Conservation (phyloP, 2,888 invertebrate genomes). For the Caenorhabditis sinica region DNA sequence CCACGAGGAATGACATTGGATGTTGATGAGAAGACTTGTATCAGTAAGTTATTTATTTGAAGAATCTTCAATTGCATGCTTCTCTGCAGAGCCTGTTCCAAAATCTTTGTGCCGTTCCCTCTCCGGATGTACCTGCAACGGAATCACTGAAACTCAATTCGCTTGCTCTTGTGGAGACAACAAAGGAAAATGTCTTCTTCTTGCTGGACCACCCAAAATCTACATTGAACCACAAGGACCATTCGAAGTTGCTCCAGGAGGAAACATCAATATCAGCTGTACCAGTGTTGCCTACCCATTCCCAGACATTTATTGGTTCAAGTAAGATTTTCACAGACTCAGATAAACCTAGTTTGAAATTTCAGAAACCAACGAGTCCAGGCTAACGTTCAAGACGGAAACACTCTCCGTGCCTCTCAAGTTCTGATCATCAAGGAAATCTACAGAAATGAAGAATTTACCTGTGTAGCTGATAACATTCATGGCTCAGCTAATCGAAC, state of each 20-base stretch:
- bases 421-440: constrained; percentile 81
- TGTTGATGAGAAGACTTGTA: constrained; percentile 79
- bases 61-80: background rate
- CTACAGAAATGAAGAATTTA: constrained; percentile 79
- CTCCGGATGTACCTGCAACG: constrained; percentile 80
- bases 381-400: constrained; percentile 26
- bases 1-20: constrained; percentile 82
- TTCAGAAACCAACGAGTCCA: constrained; percentile 49
- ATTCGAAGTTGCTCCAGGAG: constrained; percentile 81
- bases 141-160: constrained; percentile 80
- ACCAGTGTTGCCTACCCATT: constrained; percentile 82
- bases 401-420: constrained; percentile 67
- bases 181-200: constrained; percentile 79
- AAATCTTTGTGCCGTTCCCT: constrained; percentile 81
- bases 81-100: constrained; percentile 80
- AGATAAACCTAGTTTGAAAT: too few relatives aligned
- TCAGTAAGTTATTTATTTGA: constrained; percentile 70
- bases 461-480: constrained; percentile 80
- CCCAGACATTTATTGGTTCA: constrained; percentile 81
- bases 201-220: constrained; percentile 81
- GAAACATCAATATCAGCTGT: constrained; percentile 82
- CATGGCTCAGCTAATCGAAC: constrained; percentile 76
- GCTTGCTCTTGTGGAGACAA: constrained; percentile 80
- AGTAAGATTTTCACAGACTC: constrained; percentile 60
- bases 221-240: constrained; percentile 82